Evolutionary conservation across 2,888 invertebrate genomes (phyloP), one percentile per base, ranked within the genome.

Genomic region (Notocelia uddmanniana): DNA sequence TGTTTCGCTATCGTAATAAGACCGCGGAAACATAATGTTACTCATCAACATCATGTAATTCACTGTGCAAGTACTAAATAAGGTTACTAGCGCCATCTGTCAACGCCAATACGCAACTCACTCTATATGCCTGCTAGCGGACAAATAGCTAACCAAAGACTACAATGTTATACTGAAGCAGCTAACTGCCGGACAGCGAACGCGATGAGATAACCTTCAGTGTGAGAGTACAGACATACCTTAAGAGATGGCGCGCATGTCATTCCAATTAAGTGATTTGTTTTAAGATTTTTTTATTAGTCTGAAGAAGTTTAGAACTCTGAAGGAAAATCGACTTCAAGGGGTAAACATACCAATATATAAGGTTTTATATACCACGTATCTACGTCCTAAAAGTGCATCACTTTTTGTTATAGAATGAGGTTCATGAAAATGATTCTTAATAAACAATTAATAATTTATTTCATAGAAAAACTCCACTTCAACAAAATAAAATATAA

Each of bases 381-480:
- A 41, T 8, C 45, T 1, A n/a, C 45, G 8, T 45, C n/a, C n/a
- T 45, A 45, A 41, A 41, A 15, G 41, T 41, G 3, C n/a, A 5
- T 45, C n/a, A 13, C n/a, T 45, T 13, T 2, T 37, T 37, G 37
- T 34, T 37, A 37, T 0, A 34, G 13, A 18, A 23, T 21, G 31
- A 34, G 45, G 37, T 19, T 26, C n/a, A 63, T 15, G n/a, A 18
- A 75, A 73, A 60, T 69, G 52, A 48, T 18, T 45, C 55, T 31
- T 76, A 62, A 72, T 70, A 68, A 76, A 75, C 74, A 75, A 75
- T 64, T 74, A 74, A 75, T 75, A 76, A 75, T 75, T 75, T 76
- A 75, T 73, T 76, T 73, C 63, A 74, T 75, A 76, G 58, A 73
- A 75, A 74, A 74, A 54, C 57, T 69, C 59, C 71, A 73, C 73